Conservation (phyloP, 2,797 vertebrate species). For the Sparidentex hasta region DNA sequence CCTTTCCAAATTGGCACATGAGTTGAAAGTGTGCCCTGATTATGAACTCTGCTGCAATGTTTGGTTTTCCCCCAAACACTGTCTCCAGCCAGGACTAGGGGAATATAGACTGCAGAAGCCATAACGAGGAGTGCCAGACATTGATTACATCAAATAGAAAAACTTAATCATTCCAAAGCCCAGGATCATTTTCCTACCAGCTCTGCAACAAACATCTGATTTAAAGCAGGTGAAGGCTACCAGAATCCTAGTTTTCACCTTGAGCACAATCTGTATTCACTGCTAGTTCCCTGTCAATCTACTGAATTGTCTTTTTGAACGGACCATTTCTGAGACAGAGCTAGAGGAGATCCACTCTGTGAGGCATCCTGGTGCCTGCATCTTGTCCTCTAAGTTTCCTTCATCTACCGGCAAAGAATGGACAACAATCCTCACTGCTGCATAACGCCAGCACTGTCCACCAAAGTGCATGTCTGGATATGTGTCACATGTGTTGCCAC, state of each 20-base stretch:
- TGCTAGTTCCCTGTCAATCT: constrained; percentile 6
- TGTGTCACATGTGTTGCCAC: neutral
- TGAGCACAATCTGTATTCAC: constrained; percentile 33
- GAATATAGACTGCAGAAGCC: constrained; percentile 34
- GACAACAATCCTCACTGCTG: constrained; percentile 30
- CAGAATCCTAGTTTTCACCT: constrained; percentile 32
- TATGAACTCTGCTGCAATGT: constrained; percentile 60
- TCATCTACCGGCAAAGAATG: constrained; percentile 33
- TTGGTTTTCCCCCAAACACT: constrained; percentile 48
- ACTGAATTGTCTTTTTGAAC: constrained; percentile 22
- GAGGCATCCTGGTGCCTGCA: constrained; percentile 28
- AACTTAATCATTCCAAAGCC: constrained; percentile 26
- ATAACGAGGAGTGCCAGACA: constrained; percentile 22
- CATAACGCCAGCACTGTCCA: neutral
- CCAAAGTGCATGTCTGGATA: neutral
- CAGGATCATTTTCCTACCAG: neutral
- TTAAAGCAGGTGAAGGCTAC: constrained; percentile 22
- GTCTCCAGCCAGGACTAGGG: constrained; percentile 37
- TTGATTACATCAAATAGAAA: constrained; percentile 40
- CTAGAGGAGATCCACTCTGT: constrained; percentile 10
- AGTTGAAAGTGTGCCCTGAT: constrained; percentile 62
- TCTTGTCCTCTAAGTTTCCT: constrained; percentile 35
- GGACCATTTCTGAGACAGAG: constrained; percentile 18
- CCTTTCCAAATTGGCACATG: constrained; percentile 64
- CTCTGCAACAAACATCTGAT: constrained; percentile 27